Base-by-base conservation (phyloP, 2,888 invertebrate species). In the Rhopalosiphum nymphaeae region DNA sequence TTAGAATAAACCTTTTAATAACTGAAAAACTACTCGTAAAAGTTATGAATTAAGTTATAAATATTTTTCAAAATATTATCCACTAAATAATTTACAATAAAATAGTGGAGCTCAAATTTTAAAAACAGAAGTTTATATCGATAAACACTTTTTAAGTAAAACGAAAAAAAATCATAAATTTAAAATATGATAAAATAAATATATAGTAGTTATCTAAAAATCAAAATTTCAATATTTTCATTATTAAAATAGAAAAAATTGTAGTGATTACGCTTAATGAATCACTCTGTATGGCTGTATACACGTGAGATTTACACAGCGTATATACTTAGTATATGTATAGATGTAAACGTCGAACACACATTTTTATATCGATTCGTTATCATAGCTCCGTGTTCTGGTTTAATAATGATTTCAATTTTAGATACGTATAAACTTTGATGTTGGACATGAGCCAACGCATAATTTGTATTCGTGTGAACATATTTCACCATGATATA, bases 391-490 rank as follows among this genome's bases (percentile, higher is more conserved):
- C n/a, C 49, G 36, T 16, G n/a, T 46, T 26, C 29, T 67, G 67
- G n/a, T 67, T 67, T 87, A 87, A 49, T 49, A 46, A 87, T 87
- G 46, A 87, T 87, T 87, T 87, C 87, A 46, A 87, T 87, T 49
- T 87, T 87, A 87, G 44, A 46, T 46, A 87, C 44, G 46, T 46
- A 87, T 87, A 49, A 87, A 87, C 87, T 49, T 87, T 87, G 87
- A 87, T 87, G 26, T 49, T 67, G 90, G 67, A 49, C 67, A 11
- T 25, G n/a, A 78, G 67, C 67, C 90, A 78, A 91, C 67, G 36
- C n/a, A 67, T 49, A 26, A 91, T 91, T 91, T 78, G 46, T 49
- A 67, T 49, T 36, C 21, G 49, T n/a, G 29, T n/a, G 44, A n/a
- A 46, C 44, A 46, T 21, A 61, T 89, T 89, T 89, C 57, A 61